Evolutionary conservation across 2,797 vertebrate species (phyloP), one percentile per base, ranked within the genome.

Genomic region (Tragopan temminckii): DNA sequence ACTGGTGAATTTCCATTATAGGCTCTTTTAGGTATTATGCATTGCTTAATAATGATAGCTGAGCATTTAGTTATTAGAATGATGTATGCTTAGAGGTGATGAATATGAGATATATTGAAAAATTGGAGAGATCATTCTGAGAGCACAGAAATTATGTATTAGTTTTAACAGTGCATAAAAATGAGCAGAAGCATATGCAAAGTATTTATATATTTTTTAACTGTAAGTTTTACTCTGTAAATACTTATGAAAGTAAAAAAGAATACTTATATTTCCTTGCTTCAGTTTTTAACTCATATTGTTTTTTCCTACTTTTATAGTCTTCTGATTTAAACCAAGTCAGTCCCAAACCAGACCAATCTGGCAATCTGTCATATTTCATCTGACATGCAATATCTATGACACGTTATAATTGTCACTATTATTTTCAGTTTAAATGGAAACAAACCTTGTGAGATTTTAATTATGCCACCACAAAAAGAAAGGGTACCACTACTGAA

Each of bases 101-200:
- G 83, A 76, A 72, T 72, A 27, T 29, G 62, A 86, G 25, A n/a
- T 38, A 66, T 76, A 69, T 0, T 69, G n/a, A 71, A 50, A 80
- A 88, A 93, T 5, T 52, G 33, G 25, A 86, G 75, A 6, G 35
- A 33, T 78, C 24, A 84, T 92, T 89, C 62, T 81, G 38, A 52
- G 18, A 74, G 31, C 57, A 21, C 8, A 89, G 46, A 92, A 89
- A 59, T 63, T 27, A 81, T 85, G 91, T 94, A 38, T 84, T 58
- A 19, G n/a, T 71, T 90, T 81, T 76, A 69, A 66, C 21, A 81
- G 69, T 38, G 27, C 11, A 46, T 12, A 38, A 6, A 50, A 88
- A 76, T 66, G 29, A 88, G 85, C 68, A 74, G 35, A 88, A 78
- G 6, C 45, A n/a, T 48, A 80, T 58, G 31, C 70, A 36, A 91